phyloP scores from a whole-genome alignment of 2,888 invertebrate species.

The Frankliniella intonsa region DNA sequence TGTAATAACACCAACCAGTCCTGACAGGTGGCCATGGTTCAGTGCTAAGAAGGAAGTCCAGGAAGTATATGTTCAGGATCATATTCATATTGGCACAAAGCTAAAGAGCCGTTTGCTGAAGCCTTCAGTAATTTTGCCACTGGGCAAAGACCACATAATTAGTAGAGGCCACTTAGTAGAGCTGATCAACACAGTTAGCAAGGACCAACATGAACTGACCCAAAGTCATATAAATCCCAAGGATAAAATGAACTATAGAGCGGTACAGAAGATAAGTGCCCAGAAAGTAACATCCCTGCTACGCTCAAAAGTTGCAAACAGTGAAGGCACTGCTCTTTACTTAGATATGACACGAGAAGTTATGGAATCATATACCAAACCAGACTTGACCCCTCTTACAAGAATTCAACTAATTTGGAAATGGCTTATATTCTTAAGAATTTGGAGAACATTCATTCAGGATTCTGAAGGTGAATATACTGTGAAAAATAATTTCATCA shows the following conservation, averaged over 20 bases:
- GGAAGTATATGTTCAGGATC: neutral
- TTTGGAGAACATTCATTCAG: neutral
- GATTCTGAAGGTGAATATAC: neutral
- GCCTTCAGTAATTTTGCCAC: neutral
- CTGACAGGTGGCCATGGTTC: neutral
- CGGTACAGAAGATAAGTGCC: neutral
- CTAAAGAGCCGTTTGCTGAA: neutral
- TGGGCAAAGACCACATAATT: neutral
- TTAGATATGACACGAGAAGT: neutral
- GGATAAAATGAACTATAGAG: neutral
- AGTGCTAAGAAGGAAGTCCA: neutral
- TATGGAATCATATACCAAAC: neutral
- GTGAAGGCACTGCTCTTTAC: neutral
- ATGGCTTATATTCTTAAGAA: neutral
- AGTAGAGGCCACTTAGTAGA: neutral
- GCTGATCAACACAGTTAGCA: neutral
- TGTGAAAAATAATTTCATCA: neutral
- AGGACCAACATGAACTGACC: neutral
- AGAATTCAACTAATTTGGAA: neutral
- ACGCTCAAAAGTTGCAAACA: neutral
- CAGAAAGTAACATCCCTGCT: neutral
- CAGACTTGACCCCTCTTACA: neutral
- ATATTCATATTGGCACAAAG: neutral
- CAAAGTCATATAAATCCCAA: neutral
- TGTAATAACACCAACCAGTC: too few species aligned